Percentiles rank a stretch among this genome's conserved stretches.
Evolutionary conservation across 1,140 invertebrate species (phyloP).

Genomic region (Drosophila pectinifera): DNA sequence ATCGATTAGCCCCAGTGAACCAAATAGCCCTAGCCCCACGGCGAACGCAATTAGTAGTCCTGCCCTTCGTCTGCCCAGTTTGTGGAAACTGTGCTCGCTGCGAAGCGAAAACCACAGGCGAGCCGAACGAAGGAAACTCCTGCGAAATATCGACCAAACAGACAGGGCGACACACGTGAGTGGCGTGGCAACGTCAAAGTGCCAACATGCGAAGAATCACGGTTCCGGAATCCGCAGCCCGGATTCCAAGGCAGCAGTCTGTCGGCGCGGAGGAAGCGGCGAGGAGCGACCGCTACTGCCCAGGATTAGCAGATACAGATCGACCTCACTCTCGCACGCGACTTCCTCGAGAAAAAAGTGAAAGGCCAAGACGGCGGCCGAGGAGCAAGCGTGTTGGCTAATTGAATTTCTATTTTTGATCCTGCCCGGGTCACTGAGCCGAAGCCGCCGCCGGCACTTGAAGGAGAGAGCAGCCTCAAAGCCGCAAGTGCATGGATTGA

Average conservation of each 20-base stretch:
- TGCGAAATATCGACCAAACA: constrained; percentile 51
- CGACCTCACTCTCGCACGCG: constrained; percentile 65
- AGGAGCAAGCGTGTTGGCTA: constrained; percentile 28
- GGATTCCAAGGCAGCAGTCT: constrained; percentile 51
- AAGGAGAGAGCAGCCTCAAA: constrained; percentile 39
- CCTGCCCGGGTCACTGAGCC: constrained; percentile 50
- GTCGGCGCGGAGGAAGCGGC: constrained; percentile 54
- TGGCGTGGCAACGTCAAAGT: constrained; percentile 53
- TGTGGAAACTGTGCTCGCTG: constrained; percentile 42
- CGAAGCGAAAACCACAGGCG: constrained; percentile 30
- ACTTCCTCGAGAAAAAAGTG: constrained; percentile 63
- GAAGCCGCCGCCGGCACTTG: constrained; percentile 2
- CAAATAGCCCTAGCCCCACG: constrained; percentile 53
- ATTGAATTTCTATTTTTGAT: constrained; percentile 80
- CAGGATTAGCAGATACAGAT: constrained; percentile 65
- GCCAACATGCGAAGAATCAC: constrained; percentile 44
- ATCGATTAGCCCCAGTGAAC: constrained; percentile 78
- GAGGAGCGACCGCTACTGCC: constrained; percentile 36
- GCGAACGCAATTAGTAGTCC: constrained; percentile 68
- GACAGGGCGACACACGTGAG: constrained; percentile 44
- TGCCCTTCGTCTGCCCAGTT: constrained; percentile 50
- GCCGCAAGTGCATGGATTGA: constrained; percentile 28
- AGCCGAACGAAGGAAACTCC: constrained; percentile 26
- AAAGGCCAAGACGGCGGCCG: constrained; percentile 50
- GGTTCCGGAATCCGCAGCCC: constrained; percentile 32